Evolutionary conservation across 2,888 invertebrate species (phyloP).

Genomic region (Therioaphis trifolii): DNA sequence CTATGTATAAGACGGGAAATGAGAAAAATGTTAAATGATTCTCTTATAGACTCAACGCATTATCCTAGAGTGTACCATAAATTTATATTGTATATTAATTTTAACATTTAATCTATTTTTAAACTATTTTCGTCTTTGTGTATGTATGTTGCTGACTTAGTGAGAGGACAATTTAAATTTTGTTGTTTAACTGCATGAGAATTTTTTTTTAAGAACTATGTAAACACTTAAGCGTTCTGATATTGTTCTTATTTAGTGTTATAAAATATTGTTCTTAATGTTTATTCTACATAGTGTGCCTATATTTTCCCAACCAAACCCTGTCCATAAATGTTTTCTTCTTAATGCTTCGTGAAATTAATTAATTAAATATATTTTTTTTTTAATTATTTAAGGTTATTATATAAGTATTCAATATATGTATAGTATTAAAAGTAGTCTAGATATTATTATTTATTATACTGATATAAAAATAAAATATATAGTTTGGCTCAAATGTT

Average conservation of each 20-base stretch:
- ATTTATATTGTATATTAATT: constrained; percentile 52
- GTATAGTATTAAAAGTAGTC: constrained; percentile 59
- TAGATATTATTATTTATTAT: constrained; percentile 60
- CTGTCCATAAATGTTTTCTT: constrained; percentile 56
- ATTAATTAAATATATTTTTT: constrained; percentile 47
- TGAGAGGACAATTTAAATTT: constrained; percentile 46
- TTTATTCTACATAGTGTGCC: constrained; percentile 48
- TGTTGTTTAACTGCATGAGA: constrained; percentile 51
- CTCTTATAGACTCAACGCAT: constrained; percentile 50
- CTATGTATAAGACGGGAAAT: constrained; percentile 4
- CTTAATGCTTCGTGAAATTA: constrained; percentile 55
- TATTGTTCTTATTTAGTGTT: constrained; percentile 57
- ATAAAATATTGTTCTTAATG: constrained; percentile 57
- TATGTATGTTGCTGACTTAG: constrained; percentile 49
- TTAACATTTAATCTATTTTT: constrained; percentile 55
- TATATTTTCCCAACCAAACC: constrained; percentile 45
- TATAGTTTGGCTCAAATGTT: constrained; percentile 61
- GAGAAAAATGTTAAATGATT: constrained; percentile 41
- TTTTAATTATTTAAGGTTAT: constrained; percentile 51
- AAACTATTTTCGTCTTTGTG: constrained; percentile 40
- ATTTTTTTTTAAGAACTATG: constrained; percentile 47
- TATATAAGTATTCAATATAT: constrained; percentile 59
- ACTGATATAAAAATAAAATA: constrained; percentile 49
- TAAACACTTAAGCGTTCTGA: constrained; percentile 26
- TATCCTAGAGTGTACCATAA: constrained; percentile 58